These are phyloP conservation scores for Anagyrus pseudococci DNA, from an alignment of 2,888 invertebrate genomes.

Conservation along the genomic window DNA sequence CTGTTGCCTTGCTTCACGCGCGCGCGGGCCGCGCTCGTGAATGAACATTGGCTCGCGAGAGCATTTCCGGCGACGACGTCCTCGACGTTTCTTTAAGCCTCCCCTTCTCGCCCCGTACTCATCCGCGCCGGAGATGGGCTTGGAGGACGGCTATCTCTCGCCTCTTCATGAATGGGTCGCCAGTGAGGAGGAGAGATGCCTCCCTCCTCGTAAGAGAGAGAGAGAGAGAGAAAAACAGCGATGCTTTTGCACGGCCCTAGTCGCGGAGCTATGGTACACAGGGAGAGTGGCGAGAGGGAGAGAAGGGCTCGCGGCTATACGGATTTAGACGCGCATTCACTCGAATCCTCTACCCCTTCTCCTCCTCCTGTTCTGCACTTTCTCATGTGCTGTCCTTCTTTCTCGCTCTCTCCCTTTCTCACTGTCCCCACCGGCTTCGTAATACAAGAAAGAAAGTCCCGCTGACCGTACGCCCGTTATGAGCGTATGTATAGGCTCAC, in stretches of 20 bases:
- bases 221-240: too few relatives aligned
- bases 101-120: slow-evolving; percentile 36
- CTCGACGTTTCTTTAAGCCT: slow-evolving; percentile 35
- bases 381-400: slow-evolving; percentile 8
- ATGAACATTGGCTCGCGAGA: slow-evolving; percentile 60
- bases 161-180: slow-evolving; percentile 59
- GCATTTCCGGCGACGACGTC: slow-evolving; percentile 57
- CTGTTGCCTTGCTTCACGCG: too few relatives aligned
- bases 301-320: slow-evolving; percentile 43
- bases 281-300: slow-evolving; percentile 43
- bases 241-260: too few relatives aligned
- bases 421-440: not conserved
- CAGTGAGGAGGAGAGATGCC: slow-evolving; percentile 43
- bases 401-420: not conserved
- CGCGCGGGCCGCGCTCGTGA: slow-evolving; percentile 49
- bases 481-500: too few relatives aligned
- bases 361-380: slow-evolving; percentile 22
- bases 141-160: slow-evolving; percentile 37
- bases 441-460: slow-evolving; percentile 16
- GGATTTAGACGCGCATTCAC: slow-evolving; percentile 51
- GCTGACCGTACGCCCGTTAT: too few relatives aligned
- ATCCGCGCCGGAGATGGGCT: slow-evolving; percentile 25
- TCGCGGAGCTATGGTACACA: too few relatives aligned
- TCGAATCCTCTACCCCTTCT: slow-evolving; percentile 16
- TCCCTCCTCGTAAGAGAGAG: too few relatives aligned